phyloP scores from a whole-genome alignment of 2,113 vertebrate species.

The Peromyscus polionotus region DNA sequence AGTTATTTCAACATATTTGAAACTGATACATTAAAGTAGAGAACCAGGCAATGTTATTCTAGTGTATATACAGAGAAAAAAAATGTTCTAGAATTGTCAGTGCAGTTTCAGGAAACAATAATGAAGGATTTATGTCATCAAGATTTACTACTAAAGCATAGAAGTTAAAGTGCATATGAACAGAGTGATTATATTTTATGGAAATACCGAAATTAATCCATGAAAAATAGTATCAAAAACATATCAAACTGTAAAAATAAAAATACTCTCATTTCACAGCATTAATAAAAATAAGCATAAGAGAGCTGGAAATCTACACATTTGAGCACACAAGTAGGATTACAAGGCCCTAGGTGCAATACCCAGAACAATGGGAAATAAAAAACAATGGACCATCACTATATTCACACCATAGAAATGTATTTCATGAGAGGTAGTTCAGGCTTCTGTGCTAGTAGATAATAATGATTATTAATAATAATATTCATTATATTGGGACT shows the following conservation, averaged over 20 bases:
- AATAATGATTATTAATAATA: background rate
- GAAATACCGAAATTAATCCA: background rate
- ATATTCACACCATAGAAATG: background rate
- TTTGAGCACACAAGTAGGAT: background rate
- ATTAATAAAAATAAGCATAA: background rate
- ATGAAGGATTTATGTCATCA: background rate
- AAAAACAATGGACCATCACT: background rate
- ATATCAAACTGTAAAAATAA: slow-evolving; percentile 29
- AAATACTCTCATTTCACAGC: background rate
- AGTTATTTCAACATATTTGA: background rate
- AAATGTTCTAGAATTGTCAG: background rate
- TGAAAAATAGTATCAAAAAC: background rate
- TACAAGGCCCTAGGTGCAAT: background rate
- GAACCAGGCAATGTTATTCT: background rate
- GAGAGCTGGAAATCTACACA: background rate
- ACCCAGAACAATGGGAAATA: background rate
- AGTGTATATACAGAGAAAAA: background rate
- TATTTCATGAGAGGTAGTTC: background rate
- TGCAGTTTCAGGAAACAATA: background rate
- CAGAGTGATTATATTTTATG: background rate
- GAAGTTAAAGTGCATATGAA: background rate
- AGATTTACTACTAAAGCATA: background rate
- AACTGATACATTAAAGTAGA: background rate
- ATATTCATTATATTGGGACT: background rate
- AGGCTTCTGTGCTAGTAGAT: background rate